These are phyloP conservation scores for Cryptocephalus moraei DNA, from an alignment of 2,888 invertebrate genomes.

Conservation along the genomic window DNA sequence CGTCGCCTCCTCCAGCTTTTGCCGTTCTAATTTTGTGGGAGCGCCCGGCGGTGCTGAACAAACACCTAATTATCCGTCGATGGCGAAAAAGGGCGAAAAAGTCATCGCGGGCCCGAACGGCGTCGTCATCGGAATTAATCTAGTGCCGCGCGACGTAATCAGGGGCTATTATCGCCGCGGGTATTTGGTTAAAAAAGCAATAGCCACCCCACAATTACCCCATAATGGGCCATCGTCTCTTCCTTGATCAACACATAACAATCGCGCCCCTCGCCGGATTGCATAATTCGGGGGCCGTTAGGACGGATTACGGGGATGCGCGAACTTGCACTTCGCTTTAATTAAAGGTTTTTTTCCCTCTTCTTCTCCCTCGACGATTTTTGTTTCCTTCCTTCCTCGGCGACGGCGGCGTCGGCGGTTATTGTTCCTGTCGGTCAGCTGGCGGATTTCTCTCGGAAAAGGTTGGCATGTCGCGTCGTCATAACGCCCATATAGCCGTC, in stretches of 20 bases:
- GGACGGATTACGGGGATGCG: slow-evolving; percentile 11
- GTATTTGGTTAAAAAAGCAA: slow-evolving; percentile 42
- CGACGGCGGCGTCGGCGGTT: no score
- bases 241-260: slow-evolving; percentile 39
- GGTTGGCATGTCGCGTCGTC: slow-evolving; percentile 26
- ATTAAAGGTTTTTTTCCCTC: slow-evolving; percentile 10
- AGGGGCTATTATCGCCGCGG: slow-evolving; percentile 38
- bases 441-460: slow-evolving; percentile 20
- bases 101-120: background rate
- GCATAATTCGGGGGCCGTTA: slow-evolving; percentile 16
- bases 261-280: slow-evolving; percentile 25
- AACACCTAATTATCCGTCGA: no score
- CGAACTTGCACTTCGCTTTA: slow-evolving; percentile 15
- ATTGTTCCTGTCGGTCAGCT: slow-evolving; percentile 19
- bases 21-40: no score
- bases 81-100: no score
- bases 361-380: background rate
- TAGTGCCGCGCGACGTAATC: slow-evolving; percentile 32
- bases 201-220: slow-evolving; percentile 39
- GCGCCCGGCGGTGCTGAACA: no score
- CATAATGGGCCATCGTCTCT: slow-evolving; percentile 35
- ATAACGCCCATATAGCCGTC: slow-evolving; percentile 18
- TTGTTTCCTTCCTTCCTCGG: no score
- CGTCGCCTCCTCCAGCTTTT: no score
- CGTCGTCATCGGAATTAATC: slow-evolving; percentile 30